Base-by-base conservation (phyloP, 2,888 invertebrate species). In the Carpatolechia fugitivella region DNA sequence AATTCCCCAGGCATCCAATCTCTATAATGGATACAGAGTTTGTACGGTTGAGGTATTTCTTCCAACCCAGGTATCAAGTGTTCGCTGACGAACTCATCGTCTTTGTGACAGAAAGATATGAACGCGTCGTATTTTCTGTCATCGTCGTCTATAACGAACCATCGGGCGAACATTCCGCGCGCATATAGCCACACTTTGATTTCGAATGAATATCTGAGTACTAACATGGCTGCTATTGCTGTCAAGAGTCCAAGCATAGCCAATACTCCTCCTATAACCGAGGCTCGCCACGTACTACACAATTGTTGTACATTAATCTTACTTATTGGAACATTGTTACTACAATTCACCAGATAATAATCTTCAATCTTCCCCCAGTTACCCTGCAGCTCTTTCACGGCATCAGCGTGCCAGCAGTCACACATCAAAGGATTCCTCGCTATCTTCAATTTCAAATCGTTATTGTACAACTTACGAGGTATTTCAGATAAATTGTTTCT, bases 81-180 rank as follows among this genome's bases (percentile, higher is more conserved):
- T 18, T 93, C 90, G 0, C 91, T 82, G 0, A 96, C 93, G 67
- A 95, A 94, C 1, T 92, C 91, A 64, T 94, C 93, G 72, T 97
- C 96, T 70, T 93, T 91, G 69, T 95, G 93, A 0, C 95, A 94
- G 74, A 93, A 96, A 60, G 96, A 95, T 52, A 97, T 89, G 74
- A 97, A 97, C 0, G 95, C 95, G 74, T 97, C 96, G 75, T 94
- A 96, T n/a, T 33, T 35, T 11, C 65, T 65, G 63, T 65, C 68
- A 1, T 70, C 60, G 62, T 68, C 64, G 1, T 64, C 67, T 0
- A 58, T 49, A 18, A 29, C 52, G 49, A 65, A 0, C 52, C 68
- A 53, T 51, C 62, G 56, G 6, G 58, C 56, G 41, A 64, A 24
- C 59, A 55, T 1, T 33, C 66, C 56, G 41, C 52, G 38, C 8